phyloP scores from a whole-genome alignment of 2,888 invertebrate genomes.

The Oxycera nigricornis region DNA sequence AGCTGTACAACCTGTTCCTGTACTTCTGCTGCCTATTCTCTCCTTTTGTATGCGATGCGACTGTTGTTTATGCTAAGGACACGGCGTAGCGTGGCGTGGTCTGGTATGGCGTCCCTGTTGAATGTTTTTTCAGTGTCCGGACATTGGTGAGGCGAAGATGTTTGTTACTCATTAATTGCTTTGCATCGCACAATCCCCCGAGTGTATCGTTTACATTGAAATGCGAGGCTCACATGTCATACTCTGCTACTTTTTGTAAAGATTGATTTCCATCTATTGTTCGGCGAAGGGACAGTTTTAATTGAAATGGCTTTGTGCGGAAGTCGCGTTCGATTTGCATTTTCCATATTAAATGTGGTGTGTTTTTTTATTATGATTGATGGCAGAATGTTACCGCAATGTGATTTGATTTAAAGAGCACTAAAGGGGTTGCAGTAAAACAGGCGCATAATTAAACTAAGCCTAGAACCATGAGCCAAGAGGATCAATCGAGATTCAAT shows the following conservation, averaged over 20 bases:
- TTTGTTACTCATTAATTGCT: slow-evolving; percentile 34
- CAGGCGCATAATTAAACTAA: no score
- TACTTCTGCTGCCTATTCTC: background rate
- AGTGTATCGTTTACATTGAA: slow-evolving; percentile 22
- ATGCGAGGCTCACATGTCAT: slow-evolving; percentile 13
- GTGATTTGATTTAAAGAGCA: no score
- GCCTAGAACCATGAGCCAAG: no score
- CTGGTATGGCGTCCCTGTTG: slow-evolving; percentile 28
- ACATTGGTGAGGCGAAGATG: slow-evolving; percentile 22
- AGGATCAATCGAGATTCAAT: no score
- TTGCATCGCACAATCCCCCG: slow-evolving; percentile 15
- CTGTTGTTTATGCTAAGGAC: slow-evolving; percentile 30
- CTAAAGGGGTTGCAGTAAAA: no score
- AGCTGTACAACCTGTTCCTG: slow-evolving; percentile 13
- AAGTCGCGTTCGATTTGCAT: no score
- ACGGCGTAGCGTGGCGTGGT: no score
- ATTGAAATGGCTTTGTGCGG: background rate
- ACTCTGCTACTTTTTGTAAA: background rate
- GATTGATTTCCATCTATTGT: slow-evolving; percentile 15
- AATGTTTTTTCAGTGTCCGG: slow-evolving; percentile 26
- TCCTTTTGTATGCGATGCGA: background rate
- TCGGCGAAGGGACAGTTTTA: background rate
- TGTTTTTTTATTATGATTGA: no score
- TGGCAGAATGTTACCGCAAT: background rate
- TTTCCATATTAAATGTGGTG: no score